Conservation (phyloP, 1,140 invertebrate species). For the Belonocnema kinseyi region DNA sequence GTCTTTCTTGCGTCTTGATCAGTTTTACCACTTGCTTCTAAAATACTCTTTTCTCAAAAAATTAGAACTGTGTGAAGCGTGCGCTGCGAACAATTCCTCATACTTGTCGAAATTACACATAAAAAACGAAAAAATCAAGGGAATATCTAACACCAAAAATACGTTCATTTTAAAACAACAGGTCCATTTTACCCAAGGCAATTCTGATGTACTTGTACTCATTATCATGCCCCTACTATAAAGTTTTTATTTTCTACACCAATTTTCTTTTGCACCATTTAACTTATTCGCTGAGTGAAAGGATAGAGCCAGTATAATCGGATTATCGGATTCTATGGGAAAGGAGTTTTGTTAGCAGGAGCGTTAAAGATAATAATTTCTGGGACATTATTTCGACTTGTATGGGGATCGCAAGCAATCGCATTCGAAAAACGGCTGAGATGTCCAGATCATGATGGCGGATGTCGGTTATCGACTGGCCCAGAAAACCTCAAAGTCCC, state of each 20-base stretch:
- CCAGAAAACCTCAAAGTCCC: not conserved
- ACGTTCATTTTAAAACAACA: no score
- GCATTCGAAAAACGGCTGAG: constrained; percentile 41
- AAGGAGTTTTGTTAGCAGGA: not conserved
- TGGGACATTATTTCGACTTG: constrained; percentile 57
- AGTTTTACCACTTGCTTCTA: constrained; percentile 1
- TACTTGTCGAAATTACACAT: constrained; percentile 57
- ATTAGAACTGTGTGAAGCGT: constrained; percentile 53
- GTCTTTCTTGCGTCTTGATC: constrained; percentile 15
- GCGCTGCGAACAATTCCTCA: constrained; percentile 69
- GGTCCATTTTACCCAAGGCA: no score
- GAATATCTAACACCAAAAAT: not conserved
- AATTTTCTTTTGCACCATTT: no score
- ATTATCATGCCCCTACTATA: constrained; percentile 31
- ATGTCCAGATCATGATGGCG: constrained; percentile 37
- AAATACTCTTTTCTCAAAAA: constrained; percentile 45
- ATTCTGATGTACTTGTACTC: no score
- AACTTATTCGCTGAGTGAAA: no score
- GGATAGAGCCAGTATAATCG: no score
- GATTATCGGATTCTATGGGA: not conserved
- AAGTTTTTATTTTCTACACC: constrained; percentile 38
- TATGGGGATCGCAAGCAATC: constrained; percentile 64
- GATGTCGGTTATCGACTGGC: constrained; percentile 6
- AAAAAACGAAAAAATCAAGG: not conserved
- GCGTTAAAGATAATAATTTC: not conserved